Base-by-base conservation (phyloP, 1,140 invertebrate genomes). In the Drosophila suzukii region DNA sequence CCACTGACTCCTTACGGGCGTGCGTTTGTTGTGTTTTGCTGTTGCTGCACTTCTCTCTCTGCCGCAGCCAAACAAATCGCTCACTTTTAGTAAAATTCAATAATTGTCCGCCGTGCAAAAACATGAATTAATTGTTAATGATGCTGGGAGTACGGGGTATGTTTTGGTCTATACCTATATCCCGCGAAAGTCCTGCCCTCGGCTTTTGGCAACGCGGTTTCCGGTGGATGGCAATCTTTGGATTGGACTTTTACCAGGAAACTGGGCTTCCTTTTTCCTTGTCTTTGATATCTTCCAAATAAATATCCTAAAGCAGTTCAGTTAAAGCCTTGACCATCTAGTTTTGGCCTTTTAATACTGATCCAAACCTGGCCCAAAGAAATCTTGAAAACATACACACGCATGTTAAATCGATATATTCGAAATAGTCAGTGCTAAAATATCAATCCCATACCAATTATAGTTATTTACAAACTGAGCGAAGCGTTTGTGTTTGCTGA, bases 11-110 rank as follows among this genome's bases (percentile, higher is more conserved):
- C 61, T 84, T 84, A 78, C 39, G 80, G 58, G 8, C 17, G 44
- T 44, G 50, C 44, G 68, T 78, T 89, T 89, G 84, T 88, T 88
- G 76, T 83, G 79, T 72, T 83, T 88, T 88, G 80, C 60, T 89
- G 73, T 74, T 80, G 85, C 82, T 81, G 73, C 81, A 62, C 66
- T 77, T 81, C 79, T 82, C 76, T 70, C 60, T 65, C 41, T 30
- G 47, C 30, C 63, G 30, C 39, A 60, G 30, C 61, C 65, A 68
- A 68, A 68, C 65, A 68, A 66, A 54, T 68, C 65, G 61, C 47
- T 68, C 47, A 20, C 27, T 17, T 50, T 38, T 47, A 62, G 50
- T 57, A 56, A 59, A 75, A 56, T 67, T 57, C 76, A 78, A 75
- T 70, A 61, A 34, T 24, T n/a, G 27, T 58, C 60, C 36, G 17